Evolutionary conservation across 35 echinoderm and acorn worm species (phyloP).

Genomic region (Heliocidaris erythrogramma): DNA sequence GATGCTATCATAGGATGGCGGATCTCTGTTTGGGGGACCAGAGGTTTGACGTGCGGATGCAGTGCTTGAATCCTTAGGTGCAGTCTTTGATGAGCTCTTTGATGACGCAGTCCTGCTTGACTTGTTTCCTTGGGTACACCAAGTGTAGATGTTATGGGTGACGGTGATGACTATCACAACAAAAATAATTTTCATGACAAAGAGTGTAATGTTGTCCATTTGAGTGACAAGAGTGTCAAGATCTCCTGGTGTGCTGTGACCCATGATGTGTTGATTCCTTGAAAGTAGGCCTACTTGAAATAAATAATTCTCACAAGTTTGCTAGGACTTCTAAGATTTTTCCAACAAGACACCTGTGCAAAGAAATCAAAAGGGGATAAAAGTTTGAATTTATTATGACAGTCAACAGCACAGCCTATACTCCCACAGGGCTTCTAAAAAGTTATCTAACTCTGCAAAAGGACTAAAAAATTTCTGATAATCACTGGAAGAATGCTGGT

Average conservation of each 20-base stretch:
- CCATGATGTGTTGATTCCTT: not conserved
- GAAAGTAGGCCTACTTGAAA: not conserved
- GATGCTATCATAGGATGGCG: conserved; percentile 56
- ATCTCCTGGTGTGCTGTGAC: not conserved
- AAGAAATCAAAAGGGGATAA: no score
- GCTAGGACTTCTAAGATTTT: no score
- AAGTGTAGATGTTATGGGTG: conserved; percentile 45
- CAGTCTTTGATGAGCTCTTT: not conserved
- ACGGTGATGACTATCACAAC: conserved; percentile 55
- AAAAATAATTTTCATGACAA: conserved; percentile 35
- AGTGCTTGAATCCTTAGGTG: conserved; percentile 15
- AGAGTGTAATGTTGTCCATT: conserved; percentile 11
- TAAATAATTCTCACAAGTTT: no score
- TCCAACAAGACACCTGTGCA: no score
- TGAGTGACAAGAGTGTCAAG: not conserved
- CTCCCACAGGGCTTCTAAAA: no score
- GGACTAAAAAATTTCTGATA: no score
- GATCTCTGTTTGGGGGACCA: not conserved
- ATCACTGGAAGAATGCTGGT: no score
- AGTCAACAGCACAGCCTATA: no score
- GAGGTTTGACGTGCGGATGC: not conserved
- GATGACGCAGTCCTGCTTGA: conserved; percentile 14
- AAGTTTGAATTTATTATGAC: no score
- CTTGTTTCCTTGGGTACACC: conserved; percentile 6
- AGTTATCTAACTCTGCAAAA: no score